phyloP scores from a whole-genome alignment of 2,113 vertebrate species.

The Lepus europaeus region DNA sequence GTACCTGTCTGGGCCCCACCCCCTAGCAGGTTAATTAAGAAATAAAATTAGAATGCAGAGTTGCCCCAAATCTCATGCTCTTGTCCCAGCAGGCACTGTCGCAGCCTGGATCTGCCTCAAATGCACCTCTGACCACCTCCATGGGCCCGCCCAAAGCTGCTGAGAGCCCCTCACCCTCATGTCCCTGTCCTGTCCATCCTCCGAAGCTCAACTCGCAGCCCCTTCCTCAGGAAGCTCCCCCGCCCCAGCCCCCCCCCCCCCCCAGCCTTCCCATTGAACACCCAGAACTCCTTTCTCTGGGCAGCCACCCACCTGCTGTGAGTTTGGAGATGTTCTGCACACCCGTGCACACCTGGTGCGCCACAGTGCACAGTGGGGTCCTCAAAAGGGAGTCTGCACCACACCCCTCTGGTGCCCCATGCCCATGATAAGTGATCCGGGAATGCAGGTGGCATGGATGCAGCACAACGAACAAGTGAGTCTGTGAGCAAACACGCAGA shows the following conservation, averaged over 20 bases:
- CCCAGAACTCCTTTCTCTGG: neutral
- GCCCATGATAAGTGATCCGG: neutral
- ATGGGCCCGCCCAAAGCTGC: neutral
- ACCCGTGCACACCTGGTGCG: too few relatives aligned
- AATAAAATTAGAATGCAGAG: neutral
- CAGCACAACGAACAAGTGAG: neutral
- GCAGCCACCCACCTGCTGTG: neutral
- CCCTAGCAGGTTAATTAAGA: neutral
- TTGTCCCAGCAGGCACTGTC: neutral
- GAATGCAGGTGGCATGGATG: neutral
- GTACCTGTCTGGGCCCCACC: neutral
- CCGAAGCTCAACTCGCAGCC: neutral
- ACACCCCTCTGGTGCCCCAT: neutral
- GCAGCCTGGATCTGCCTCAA: neutral
- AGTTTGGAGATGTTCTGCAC: neutral
- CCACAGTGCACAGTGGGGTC: neutral
- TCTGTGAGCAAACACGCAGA: neutral
- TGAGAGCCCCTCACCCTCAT: neutral
- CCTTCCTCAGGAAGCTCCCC: neutral
- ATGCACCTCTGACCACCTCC: neutral
- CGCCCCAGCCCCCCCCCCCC: accelerated
- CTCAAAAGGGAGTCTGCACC: neutral
- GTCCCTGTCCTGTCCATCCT: neutral
- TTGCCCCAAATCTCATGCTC: neutral
- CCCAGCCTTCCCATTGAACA: neutral